Evolutionary conservation across 2,888 invertebrate genomes (phyloP).

Genomic region (Thecocarcelia acutangulata): DNA sequence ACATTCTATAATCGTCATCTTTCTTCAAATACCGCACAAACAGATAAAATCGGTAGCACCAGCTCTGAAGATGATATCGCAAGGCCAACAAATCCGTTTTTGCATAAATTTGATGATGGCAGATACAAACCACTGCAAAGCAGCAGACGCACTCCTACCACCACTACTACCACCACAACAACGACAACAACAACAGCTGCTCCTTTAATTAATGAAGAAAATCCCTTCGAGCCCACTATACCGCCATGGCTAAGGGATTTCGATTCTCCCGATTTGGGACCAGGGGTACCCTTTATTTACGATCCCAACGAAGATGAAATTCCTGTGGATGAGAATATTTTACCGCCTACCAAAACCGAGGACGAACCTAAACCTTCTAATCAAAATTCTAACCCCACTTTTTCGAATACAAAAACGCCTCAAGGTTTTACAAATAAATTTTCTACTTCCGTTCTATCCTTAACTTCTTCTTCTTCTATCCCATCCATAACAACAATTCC

Average conservation of each 20-base stretch:
- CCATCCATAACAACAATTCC: conserved; percentile 78
- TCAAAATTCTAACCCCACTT: conserved; percentile 61
- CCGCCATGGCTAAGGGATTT: conserved; percentile 78
- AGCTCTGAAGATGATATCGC: conserved; percentile 6
- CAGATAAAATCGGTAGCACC: conserved; percentile 51
- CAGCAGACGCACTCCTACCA: background rate
- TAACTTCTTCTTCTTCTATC: conserved; percentile 74
- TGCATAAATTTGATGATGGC: conserved; percentile 52
- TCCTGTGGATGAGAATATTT: conserved; percentile 68
- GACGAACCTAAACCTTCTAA: conserved; percentile 61
- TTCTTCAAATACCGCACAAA: conserved; percentile 45
- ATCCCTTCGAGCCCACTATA: conserved; percentile 77
- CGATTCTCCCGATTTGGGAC: conserved; percentile 79
- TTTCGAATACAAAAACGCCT: conserved; percentile 68
- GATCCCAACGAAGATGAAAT: conserved; percentile 68
- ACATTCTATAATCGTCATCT: conserved; percentile 63
- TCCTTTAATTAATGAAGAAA: conserved; percentile 70
- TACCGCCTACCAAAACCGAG: conserved; percentile 69
- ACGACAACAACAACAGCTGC: conserved; percentile 71
- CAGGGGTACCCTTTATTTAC: conserved; percentile 78
- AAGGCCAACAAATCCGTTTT: conserved; percentile 67
- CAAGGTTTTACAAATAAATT: conserved; percentile 70
- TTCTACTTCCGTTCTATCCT: conserved; percentile 65
- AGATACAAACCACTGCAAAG: conserved; percentile 62
- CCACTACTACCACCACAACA: conserved; percentile 59